Base-by-base conservation (phyloP, 2,113 vertebrate species). In the Zootoca vivipara region DNA sequence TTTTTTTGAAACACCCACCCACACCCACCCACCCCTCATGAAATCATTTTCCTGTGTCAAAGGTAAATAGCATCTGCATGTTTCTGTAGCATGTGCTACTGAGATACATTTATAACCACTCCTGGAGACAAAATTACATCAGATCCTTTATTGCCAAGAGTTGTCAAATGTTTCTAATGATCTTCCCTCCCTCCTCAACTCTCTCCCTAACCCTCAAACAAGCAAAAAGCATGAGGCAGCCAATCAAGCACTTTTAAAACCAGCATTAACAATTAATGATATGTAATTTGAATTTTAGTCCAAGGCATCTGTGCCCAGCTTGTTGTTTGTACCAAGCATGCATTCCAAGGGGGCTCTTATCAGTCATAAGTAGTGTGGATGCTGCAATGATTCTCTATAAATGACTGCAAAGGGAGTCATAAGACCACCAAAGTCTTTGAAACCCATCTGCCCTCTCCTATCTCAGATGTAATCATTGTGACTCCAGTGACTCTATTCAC, bases 221-320 rank as follows among this genome's bases (percentile, higher is more conserved):
- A 83, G 80, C 80, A 67, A 52, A 83, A 89, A 82, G 26, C 58
- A 77, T 2, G 70, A 77, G 24, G 35, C 35, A 86, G 26, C 33
- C 33, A 80, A 89, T 64, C 35, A 9, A 74, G 77, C 28, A 30
- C 42, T 52, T 77, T 75, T 62, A 73, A 86, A 86, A 86, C 52
- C 40, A 86, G 67, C 58, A 86, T 86, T 89, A 83, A 78, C 87
- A 56, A 85, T 89, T 89, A 77, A 82, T 89, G 69, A 85, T 65
- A 89, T 13, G 82, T 58, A 35, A 85, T 89, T 82, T 89, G 78
- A 85, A 86, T 75, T 85, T 85, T 56, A 65, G 69, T 42, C 12
- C 83, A 74, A 85, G 69, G 83, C 83, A 89, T 85, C 70, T 86
- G 58, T 86, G 70, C 33, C 69, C 40, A 67, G 78, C 70, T 46